Conservation (phyloP, 2,113 vertebrate species). For the Hydrochoerus hydrochaeris region DNA sequence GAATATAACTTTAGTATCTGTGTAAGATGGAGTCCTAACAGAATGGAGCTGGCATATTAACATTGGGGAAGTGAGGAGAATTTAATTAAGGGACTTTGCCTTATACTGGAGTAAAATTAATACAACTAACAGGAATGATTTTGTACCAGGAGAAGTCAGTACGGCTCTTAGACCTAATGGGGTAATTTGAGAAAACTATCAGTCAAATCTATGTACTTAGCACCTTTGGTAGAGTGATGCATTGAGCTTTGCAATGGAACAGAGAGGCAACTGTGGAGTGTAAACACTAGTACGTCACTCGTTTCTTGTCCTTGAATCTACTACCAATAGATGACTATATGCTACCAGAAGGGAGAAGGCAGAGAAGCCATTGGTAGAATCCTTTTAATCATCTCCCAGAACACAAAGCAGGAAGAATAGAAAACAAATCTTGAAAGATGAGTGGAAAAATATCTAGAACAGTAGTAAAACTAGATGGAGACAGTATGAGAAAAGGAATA, state of each 20-base stretch:
- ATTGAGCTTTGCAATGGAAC: not conserved
- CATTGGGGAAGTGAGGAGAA: not conserved
- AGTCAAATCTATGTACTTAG: not conserved
- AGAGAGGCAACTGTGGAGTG: not conserved
- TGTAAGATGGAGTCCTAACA: not conserved
- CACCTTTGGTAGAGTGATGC: not conserved
- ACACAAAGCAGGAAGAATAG: not conserved
- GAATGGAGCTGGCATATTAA: not conserved
- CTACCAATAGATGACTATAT: not conserved
- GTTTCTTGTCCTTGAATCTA: not conserved
- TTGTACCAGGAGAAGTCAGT: not conserved
- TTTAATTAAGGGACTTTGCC: not conserved
- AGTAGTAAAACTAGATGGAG: conserved; percentile 9
- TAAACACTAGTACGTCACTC: not conserved
- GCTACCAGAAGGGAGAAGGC: not conserved
- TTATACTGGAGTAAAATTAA: not conserved
- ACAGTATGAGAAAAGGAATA: not conserved
- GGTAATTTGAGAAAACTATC: not conserved
- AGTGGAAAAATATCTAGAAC: not conserved
- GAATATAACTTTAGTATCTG: not conserved
- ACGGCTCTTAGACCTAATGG: not conserved
- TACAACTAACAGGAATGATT: not conserved
- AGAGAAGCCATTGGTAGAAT: not conserved
- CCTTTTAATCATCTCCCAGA: not conserved
- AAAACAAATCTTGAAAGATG: not conserved